Conservation (phyloP, 2,113 vertebrate genomes). For the Rhegmatorhina hoffmannsi region DNA sequence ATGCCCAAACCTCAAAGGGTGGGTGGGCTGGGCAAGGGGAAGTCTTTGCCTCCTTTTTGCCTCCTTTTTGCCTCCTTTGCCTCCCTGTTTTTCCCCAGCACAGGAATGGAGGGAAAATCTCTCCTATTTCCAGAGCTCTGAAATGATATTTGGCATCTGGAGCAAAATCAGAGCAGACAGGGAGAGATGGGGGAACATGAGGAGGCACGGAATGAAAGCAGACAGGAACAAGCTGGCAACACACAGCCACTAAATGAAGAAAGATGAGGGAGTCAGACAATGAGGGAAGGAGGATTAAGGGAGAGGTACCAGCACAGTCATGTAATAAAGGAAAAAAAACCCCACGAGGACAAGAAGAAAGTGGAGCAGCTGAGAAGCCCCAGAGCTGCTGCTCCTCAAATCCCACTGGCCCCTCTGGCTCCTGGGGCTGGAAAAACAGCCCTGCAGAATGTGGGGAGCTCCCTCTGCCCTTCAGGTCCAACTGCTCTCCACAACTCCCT, state of each 20-base stretch:
- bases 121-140: not conserved
- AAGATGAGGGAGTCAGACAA: not conserved
- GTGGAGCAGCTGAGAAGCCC: not conserved
- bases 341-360: rapidly evolving
- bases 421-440: not conserved
- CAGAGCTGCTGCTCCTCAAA: not conserved
- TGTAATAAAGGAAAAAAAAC: not conserved
- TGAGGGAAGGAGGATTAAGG: not conserved
- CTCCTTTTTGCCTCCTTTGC: too few species aligned
- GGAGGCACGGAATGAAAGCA: not conserved
- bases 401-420: not conserved
- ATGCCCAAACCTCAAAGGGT: rapidly evolving
- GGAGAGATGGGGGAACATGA: not conserved
- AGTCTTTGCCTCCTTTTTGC: too few species aligned
- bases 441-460: not conserved
- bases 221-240: not conserved
- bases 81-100: not conserved
- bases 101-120: not conserved
- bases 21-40: not conserved
- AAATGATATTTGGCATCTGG: not conserved
- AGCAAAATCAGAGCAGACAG: not conserved
- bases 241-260: not conserved
- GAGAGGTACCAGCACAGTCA: not conserved
- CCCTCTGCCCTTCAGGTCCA: not conserved
- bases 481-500: not conserved